These are phyloP conservation scores for Scaptomyza hsui DNA, from an alignment of 1,140 invertebrate genomes.

Conservation along the genomic window DNA sequence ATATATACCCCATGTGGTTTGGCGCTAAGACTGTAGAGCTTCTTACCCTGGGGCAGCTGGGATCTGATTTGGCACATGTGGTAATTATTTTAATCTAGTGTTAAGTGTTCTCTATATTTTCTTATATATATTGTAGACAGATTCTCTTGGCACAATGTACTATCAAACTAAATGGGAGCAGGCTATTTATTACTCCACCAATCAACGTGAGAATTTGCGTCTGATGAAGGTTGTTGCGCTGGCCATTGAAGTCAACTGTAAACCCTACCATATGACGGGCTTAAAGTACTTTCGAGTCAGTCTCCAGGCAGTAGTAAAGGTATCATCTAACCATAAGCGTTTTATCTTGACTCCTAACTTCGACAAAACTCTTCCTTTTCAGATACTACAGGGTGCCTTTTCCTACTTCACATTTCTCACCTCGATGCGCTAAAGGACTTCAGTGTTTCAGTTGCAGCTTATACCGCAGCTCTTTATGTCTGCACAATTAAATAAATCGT, in stretches of 20 bases:
- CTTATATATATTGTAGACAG: constrained; percentile 37
- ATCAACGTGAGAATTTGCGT: constrained; percentile 57
- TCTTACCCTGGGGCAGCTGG: constrained; percentile 55
- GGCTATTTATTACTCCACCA: constrained; percentile 53
- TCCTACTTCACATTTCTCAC: constrained; percentile 68
- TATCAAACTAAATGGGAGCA: constrained; percentile 68
- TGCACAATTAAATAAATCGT: constrained; percentile 61
- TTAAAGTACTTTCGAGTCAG: constrained; percentile 72
- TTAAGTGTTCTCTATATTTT: too few species aligned
- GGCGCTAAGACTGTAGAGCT: constrained; percentile 61
- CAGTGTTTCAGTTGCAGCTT: not conserved
- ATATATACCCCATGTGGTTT: constrained; percentile 69
- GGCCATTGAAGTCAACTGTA: constrained; percentile 69
- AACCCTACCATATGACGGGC: constrained; percentile 65
- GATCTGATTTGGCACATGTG: constrained; percentile 50
- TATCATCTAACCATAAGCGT: constrained; percentile 2
- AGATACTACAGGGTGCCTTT: constrained; percentile 64
- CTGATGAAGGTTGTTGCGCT: constrained; percentile 63
- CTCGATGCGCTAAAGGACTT: constrained; percentile 43
- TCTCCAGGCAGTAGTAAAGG: constrained; percentile 62
- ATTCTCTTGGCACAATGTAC: constrained; percentile 60
- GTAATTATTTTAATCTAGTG: constrained; percentile 24
- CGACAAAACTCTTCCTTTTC: not conserved
- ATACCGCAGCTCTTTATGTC: not conserved
- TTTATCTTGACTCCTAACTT: not conserved